phyloP scores from a whole-genome alignment of 2,888 invertebrate genomes.

The Bhutanitis thaidina region DNA sequence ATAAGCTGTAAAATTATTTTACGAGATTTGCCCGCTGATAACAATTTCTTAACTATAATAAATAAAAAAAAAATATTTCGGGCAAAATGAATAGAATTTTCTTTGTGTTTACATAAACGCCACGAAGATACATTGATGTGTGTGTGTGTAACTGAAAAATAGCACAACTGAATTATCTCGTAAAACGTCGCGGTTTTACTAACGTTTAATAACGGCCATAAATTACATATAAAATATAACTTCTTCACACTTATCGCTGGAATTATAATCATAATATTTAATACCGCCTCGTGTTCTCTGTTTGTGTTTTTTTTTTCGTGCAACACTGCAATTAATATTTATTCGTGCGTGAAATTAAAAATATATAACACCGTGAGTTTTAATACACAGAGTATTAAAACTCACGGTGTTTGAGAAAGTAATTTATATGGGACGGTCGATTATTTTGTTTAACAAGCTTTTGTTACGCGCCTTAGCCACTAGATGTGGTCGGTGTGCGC shows the following conservation, averaged over 20 bases:
- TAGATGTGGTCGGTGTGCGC: neutral
- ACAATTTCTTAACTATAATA: slow-evolving; percentile 8
- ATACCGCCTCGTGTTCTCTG: slow-evolving; percentile 19
- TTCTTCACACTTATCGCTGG: slow-evolving; percentile 19
- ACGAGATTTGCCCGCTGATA: neutral
- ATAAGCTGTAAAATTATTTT: slow-evolving; percentile 4
- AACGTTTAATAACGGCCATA: slow-evolving; percentile 13
- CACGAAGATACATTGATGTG: neutral
- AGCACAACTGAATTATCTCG: slow-evolving; percentile 11
- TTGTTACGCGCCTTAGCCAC: neutral
- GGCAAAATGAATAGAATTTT: neutral
- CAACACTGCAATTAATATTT: slow-evolving; percentile 45
- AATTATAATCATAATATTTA: slow-evolving; percentile 26
- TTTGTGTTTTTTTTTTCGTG: slow-evolving; percentile 30
- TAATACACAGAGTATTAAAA: slow-evolving; percentile 37
- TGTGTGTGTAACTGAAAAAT: slow-evolving; percentile 4
- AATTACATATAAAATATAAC: slow-evolving; percentile 19
- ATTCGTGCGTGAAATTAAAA: slow-evolving; percentile 57
- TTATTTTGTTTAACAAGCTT: slow-evolving; percentile 19
- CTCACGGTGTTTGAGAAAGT: slow-evolving; percentile 31
- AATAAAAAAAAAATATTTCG: neutral
- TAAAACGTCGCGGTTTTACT: slow-evolving; percentile 16
- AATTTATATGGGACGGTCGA: slow-evolving; percentile 16
- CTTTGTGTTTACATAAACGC: neutral
- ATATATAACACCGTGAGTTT: too few relatives aligned